Percentiles rank a stretch among this genome's conserved stretches.
phyloP scores from a whole-genome alignment of 2,888 invertebrate species.

The Listrodromus nycthemerus region DNA sequence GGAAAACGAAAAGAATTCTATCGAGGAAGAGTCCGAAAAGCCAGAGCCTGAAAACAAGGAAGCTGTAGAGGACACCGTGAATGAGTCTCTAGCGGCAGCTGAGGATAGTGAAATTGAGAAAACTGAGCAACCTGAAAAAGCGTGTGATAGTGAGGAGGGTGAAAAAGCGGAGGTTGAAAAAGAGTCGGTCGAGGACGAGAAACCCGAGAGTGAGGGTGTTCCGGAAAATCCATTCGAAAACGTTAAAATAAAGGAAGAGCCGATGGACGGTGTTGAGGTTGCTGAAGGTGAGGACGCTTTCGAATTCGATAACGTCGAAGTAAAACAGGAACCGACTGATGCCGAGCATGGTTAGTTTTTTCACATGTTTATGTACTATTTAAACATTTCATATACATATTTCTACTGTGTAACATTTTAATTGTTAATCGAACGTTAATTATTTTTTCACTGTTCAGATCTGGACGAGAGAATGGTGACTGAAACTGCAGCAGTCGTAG shows the following conservation, averaged over 20 bases:
- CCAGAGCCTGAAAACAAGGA: conserved; percentile 54
- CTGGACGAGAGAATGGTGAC: conserved; percentile 85
- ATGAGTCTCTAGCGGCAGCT: neutral
- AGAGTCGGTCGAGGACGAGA: conserved; percentile 86
- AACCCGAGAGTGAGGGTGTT: conserved; percentile 78
- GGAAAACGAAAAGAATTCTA: conserved; percentile 85
- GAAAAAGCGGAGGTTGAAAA: conserved; percentile 89
- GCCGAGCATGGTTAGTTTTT: conserved; percentile 77
- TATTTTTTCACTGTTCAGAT: conserved; percentile 73
- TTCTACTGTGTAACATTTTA: neutral
- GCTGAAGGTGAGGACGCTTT: conserved; percentile 73
- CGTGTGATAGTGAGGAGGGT: conserved; percentile 87
- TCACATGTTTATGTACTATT: conserved; percentile 5
- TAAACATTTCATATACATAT: neutral
- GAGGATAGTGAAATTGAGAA: conserved; percentile 34
- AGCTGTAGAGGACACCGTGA: conserved; percentile 65
- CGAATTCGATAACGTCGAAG: conserved; percentile 73
- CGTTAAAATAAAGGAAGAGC: conserved; percentile 90
- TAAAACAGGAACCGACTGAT: conserved; percentile 80
- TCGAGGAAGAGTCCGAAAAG: conserved; percentile 84
- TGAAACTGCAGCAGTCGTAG: conserved; percentile 84
- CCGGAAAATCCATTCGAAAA: conserved; percentile 74
- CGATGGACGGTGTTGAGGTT: conserved; percentile 85
- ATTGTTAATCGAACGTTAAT: conserved; percentile 4
- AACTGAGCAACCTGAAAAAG: conserved; percentile 54